A percentile compares a stretch with the other conserved stretches of the same genome.
These are phyloP conservation scores for Prochilodus magdalenae DNA, from an alignment of 2,113 vertebrate species.

Conservation along the genomic window DNA sequence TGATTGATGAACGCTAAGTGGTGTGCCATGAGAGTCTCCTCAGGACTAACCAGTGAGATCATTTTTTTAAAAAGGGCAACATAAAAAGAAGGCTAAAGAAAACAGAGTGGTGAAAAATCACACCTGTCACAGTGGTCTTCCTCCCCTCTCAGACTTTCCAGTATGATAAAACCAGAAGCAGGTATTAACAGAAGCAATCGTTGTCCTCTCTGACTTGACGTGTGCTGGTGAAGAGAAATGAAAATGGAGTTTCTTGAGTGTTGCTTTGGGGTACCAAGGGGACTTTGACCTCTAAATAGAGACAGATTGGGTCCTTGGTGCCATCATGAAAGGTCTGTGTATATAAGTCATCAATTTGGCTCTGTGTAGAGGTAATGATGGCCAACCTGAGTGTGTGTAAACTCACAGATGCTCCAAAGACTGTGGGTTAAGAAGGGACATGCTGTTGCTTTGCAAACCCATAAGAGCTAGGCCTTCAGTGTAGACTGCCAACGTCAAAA, in stretches of 20 bases:
- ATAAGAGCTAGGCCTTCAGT: no score
- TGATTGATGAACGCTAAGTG: conserved; percentile 54
- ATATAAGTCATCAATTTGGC: conserved; percentile 18
- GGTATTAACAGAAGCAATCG: conserved; percentile 57
- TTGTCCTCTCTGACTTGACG: conserved; percentile 46
- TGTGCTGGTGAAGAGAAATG: conserved; percentile 28
- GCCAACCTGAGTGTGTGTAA: conserved; percentile 2
- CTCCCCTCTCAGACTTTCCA: conserved; percentile 62
- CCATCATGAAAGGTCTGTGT: conserved; percentile 21
- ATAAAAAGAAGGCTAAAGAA: conserved; percentile 52
- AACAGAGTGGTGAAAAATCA: conserved; percentile 61
- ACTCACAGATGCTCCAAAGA: conserved; percentile 16
- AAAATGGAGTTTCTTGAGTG: conserved; percentile 25
- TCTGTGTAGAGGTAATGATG: background rate
- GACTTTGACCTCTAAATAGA: conserved; percentile 39
- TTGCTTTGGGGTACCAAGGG: conserved; percentile 24
- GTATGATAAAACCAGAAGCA: conserved; percentile 67
- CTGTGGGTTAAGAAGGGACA: conserved; percentile 3
- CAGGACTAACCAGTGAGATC: conserved; percentile 59
- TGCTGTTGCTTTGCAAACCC: conserved; percentile 25
- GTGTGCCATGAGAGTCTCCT: conserved; percentile 42
- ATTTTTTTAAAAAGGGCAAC: conserved; percentile 53
- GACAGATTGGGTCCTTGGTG: conserved; percentile 47
- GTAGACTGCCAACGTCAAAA: no score
- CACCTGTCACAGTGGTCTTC: conserved; percentile 49